phyloP scores from a whole-genome alignment of 2,888 invertebrate species.

The Ferdinandea cuprea region DNA sequence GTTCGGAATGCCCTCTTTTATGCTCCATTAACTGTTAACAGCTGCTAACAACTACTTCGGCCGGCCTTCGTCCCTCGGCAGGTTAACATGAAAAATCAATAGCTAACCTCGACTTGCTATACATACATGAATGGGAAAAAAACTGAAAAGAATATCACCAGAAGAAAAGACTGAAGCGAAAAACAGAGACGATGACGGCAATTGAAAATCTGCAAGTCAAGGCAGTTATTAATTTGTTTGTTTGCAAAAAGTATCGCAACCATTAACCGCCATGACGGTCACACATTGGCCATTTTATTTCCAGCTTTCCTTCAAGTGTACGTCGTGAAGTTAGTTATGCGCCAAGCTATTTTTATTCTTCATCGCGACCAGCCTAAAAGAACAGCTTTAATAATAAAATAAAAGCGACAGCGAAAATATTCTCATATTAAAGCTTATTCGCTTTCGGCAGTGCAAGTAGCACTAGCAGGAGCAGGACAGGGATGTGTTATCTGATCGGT shows the following conservation, averaged over 20 bases:
- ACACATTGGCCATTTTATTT: not conserved
- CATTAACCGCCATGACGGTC: too few relatives aligned
- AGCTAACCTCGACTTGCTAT: slow-evolving; percentile 31
- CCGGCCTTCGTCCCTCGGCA: slow-evolving; percentile 52
- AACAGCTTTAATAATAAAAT: not conserved
- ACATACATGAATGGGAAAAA: too few relatives aligned
- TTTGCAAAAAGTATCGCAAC: not conserved
- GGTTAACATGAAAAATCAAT: slow-evolving; percentile 69
- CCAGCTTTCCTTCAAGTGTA: slow-evolving; percentile 10
- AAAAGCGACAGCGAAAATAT: slow-evolving; percentile 20
- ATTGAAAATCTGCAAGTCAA: slow-evolving; percentile 70
- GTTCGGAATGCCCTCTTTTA: slow-evolving; percentile 45
- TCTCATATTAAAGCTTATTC: slow-evolving; percentile 25
- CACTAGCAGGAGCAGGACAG: not conserved
- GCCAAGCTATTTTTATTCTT: slow-evolving; percentile 41
- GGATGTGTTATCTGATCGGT: slow-evolving; percentile 10
- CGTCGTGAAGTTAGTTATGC: slow-evolving; percentile 55
- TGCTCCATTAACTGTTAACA: slow-evolving; percentile 69
- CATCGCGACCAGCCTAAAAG: slow-evolving; percentile 31
- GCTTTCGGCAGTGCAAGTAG: too few relatives aligned
- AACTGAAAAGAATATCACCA: not conserved
- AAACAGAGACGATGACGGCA: slow-evolving; percentile 20
- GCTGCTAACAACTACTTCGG: slow-evolving; percentile 59
- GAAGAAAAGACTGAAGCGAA: slow-evolving; percentile 33
- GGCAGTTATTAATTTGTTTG: slow-evolving; percentile 63